Evolutionary conservation across 1,140 invertebrate genomes (phyloP), one percentile per base, ranked within the genome.

Genomic region (Drosophila pectinifera): DNA sequence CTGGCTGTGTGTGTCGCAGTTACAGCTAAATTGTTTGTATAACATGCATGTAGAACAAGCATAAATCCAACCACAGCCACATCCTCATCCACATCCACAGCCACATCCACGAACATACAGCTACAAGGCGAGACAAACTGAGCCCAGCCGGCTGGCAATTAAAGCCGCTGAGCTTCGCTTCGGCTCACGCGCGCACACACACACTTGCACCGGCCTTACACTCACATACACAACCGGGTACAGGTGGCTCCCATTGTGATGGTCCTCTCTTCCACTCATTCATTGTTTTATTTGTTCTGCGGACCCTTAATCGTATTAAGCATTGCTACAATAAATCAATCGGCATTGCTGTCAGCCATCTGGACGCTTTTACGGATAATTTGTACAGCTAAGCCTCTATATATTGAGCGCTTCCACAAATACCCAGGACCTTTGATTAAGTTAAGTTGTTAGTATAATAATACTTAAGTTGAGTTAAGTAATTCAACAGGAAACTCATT

Each of bases 21-120:
- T 83, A 88, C 76, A 83, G 80, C 74, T 84, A 83, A 88, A 88
- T 84, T 88, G 83, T 88, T 88, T 88, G 83, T 89, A 80, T 80
- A 84, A 88, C 83, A 88, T 89, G 84, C 83, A 88, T 88, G 83
- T 80, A 89, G 67, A 83, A 70, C 84, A 88, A 88, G 86, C 83
- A 88, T 88, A 88, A 88, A 88, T 88, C 83, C 72, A 73, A 59
- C 70, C 79, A 65, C 81, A 69, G 51, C 55, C 55, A 57, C 56
- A 61, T 59, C 48, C 62, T 51, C 42, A 65, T 46, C 57, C 82
- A 41, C 70, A 56, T 51, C 48, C 39, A 43, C 36, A 39, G 45
- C 54, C 48, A 45, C 42, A 63, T 39, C 20, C 16, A 16, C 48
- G 7, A 11, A n/a, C 34, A 53, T 7, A 51, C 45, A 38, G 7